Evolutionary conservation across 2,888 invertebrate genomes (phyloP).

Genomic region (Gastracanthus pulcherrimus): DNA sequence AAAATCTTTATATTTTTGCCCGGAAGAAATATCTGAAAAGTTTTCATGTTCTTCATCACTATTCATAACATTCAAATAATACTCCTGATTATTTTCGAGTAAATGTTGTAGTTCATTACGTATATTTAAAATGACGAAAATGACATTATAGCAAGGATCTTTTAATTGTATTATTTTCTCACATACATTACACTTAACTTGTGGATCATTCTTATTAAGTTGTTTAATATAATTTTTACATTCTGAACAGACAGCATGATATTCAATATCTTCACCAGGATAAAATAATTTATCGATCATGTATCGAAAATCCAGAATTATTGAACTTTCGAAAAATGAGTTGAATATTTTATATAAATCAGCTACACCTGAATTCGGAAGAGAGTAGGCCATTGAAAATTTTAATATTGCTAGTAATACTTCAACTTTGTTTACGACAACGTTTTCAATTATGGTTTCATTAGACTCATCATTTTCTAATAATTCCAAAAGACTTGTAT

Average conservation of each 20-base stretch:
- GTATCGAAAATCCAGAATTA: slow-evolving; percentile 46
- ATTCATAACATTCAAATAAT: background rate
- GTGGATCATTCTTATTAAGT: background rate
- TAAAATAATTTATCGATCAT: slow-evolving; percentile 53
- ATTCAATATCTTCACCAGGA: slow-evolving; percentile 21
- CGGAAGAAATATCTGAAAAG: slow-evolving; percentile 40
- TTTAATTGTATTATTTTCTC: background rate
- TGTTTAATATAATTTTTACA: slow-evolving; percentile 37
- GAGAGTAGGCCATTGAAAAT: slow-evolving; percentile 26
- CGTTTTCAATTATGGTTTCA: background rate
- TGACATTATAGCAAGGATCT: background rate
- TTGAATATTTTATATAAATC: slow-evolving; percentile 55
- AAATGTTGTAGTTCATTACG: background rate
- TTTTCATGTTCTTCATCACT: background rate
- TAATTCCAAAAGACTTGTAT: background rate
- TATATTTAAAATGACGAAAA: background rate
- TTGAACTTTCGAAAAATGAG: slow-evolving; percentile 32
- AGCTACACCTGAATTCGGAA: slow-evolving; percentile 39
- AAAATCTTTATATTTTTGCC: slow-evolving; percentile 40
- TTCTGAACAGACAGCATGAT: slow-evolving; percentile 52
- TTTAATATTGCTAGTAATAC: slow-evolving; percentile 36
- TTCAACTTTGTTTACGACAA: slow-evolving; percentile 28
- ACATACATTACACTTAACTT: background rate
- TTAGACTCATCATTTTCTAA: background rate
- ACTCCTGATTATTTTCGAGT: background rate